A percentile compares a stretch with the other conserved stretches of the same genome.
Conservation (phyloP, 1,140 invertebrate species). For the Euwallacea similis region DNA sequence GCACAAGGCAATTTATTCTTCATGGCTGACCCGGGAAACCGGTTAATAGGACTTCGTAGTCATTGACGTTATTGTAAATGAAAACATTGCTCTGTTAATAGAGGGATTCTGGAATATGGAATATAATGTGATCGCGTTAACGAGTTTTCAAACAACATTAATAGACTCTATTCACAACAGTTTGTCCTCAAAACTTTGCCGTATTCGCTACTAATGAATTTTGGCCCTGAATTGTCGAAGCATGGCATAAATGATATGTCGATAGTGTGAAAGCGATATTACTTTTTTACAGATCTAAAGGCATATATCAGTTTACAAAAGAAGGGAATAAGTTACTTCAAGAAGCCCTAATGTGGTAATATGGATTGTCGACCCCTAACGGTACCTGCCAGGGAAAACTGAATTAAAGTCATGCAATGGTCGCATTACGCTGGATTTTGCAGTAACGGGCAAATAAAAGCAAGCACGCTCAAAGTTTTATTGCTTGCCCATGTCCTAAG, state of each 20-base stretch:
- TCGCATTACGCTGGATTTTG: constrained; percentile 18
- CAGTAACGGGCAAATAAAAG: constrained; percentile 26
- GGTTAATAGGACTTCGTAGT: constrained; percentile 3
- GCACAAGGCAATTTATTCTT: neutral
- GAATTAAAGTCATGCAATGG: constrained; percentile 28
- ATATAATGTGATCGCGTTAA: constrained; percentile 1
- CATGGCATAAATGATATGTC: too few species aligned
- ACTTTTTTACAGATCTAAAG: too few species aligned
- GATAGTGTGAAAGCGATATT: too few species aligned
- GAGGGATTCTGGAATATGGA: neutral
- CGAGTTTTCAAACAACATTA: too few species aligned
- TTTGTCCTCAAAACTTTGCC: too few species aligned
- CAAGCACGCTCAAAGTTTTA: constrained; percentile 24
- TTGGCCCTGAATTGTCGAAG: too few species aligned
- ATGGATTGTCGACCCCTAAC: constrained; percentile 12
- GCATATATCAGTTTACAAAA: too few species aligned
- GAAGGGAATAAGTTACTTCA: neutral
- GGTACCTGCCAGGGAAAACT: constrained; percentile 8
- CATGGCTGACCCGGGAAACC: neutral
- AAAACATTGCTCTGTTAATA: neutral
- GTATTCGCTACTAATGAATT: too few species aligned
- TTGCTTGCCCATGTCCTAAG: neutral
- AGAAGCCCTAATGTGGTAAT: constrained; percentile 5
- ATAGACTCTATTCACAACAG: too few species aligned
- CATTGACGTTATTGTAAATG: neutral